Evolutionary conservation across 1,140 invertebrate species (phyloP).

Genomic region (Polypedilum vanderplanki): DNA sequence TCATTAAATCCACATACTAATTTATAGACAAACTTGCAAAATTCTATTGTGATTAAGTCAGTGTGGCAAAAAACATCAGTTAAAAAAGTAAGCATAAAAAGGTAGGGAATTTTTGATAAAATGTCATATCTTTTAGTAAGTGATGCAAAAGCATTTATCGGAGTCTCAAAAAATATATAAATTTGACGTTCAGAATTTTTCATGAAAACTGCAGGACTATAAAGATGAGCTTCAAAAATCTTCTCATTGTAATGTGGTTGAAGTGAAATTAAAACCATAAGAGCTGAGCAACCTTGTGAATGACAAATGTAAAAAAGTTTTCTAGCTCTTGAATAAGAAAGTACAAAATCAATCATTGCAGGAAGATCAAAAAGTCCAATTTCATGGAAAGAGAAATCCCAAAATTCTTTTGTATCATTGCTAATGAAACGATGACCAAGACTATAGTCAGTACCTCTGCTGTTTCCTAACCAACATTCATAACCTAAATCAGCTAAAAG

Average conservation of each 20-base stretch:
- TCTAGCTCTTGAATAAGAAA: conserved; percentile 45
- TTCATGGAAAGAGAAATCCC: conserved; percentile 58
- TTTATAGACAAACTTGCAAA: not conserved
- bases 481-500: conserved; percentile 53
- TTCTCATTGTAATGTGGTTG: conserved; percentile 55
- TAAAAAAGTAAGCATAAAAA: no score
- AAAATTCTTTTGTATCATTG: conserved; percentile 40
- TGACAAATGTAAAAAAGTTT: conserved; percentile 51
- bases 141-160: not conserved
- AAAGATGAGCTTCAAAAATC: conserved; percentile 50
- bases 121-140: not conserved
- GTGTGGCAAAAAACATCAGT: not conserved
- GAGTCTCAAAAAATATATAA: conserved; percentile 31
- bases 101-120: no score
- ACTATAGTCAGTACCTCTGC: conserved; percentile 32
- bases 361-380: conserved; percentile 50
- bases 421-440: conserved; percentile 42
- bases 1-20: not conserved
- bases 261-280: conserved; percentile 49
- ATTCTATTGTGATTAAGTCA: not conserved
- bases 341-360: conserved; percentile 49
- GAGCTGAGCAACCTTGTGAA: conserved; percentile 58
- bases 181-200: conserved; percentile 38
- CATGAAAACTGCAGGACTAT: conserved; percentile 55
- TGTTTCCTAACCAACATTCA: conserved; percentile 31